These are phyloP conservation scores for Rhea pennata DNA, from an alignment of 2,113 vertebrate species.

Conservation along the genomic window DNA sequence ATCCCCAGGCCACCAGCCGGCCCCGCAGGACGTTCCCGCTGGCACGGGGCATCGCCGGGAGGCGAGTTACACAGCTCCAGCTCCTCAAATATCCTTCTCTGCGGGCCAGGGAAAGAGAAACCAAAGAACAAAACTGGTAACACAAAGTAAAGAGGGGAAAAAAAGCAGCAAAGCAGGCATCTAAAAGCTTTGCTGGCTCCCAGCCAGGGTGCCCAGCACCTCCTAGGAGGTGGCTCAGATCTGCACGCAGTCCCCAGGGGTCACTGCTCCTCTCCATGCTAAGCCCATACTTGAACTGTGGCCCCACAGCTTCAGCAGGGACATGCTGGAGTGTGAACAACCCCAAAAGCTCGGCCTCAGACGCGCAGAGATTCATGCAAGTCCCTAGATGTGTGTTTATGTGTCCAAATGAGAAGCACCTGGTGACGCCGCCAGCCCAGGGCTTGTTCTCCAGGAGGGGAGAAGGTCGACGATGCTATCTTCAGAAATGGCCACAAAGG, in stretches of 20 bases:
- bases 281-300: neutral
- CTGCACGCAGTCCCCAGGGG: neutral
- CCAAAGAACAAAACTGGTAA: slow-evolving; percentile 28
- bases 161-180: neutral
- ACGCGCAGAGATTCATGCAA: neutral
- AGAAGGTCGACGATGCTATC: neutral
- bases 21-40: neutral
- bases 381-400: neutral
- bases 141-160: rapidly evolving
- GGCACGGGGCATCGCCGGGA: rapidly evolving
- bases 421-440: neutral
- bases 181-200: slow-evolving; percentile 47
- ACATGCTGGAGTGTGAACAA: neutral
- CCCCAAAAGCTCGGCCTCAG: neutral
- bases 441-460: neutral
- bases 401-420: neutral
- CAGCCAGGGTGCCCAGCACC: slow-evolving; percentile 29
- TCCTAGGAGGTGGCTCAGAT: neutral
- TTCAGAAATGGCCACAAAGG: neutral
- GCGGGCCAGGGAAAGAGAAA: neutral
- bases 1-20: neutral
- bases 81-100: slow-evolving; percentile 17
- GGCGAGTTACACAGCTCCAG: neutral
- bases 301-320: neutral
- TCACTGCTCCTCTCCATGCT: neutral